phyloP scores from a whole-genome alignment of 2,113 vertebrate genomes.

The Caretta caretta region DNA sequence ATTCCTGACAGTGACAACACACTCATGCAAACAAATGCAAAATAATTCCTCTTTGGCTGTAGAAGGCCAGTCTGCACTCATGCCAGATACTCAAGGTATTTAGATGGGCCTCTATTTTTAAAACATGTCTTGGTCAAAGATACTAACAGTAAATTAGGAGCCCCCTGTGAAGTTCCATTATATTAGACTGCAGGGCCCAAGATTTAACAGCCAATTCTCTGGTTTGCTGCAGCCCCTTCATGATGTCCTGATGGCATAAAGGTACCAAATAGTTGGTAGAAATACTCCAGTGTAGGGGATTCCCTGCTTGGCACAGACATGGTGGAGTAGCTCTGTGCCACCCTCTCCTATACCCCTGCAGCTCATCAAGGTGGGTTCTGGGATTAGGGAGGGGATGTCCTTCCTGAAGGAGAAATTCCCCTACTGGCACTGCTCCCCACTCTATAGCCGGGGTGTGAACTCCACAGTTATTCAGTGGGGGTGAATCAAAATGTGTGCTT shows the following conservation, averaged over 20 bases:
- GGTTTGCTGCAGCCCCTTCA: no score
- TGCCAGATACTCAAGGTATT: background rate
- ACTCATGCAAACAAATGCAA: background rate
- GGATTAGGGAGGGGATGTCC: background rate
- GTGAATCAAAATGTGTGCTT: background rate
- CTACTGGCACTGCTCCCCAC: background rate
- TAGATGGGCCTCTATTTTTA: background rate
- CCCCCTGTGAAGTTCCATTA: background rate
- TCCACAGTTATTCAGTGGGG: background rate
- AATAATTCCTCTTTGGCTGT: background rate
- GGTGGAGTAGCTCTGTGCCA: background rate
- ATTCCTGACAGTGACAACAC: background rate
- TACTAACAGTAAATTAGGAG: background rate
- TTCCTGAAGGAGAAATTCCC: background rate
- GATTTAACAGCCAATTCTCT: no score
- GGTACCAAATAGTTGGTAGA: background rate
- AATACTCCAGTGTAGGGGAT: background rate
- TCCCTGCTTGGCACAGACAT: background rate
- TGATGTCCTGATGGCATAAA: no score
- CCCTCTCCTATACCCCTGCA: background rate
- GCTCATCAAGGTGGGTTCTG: background rate
- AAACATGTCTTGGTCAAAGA: background rate
- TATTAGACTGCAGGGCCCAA: background rate
- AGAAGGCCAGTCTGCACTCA: background rate
- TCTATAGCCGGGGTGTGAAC: background rate